Evolutionary conservation across 2,113 vertebrate genomes (phyloP).

Genomic region (Silurus glanis): DNA sequence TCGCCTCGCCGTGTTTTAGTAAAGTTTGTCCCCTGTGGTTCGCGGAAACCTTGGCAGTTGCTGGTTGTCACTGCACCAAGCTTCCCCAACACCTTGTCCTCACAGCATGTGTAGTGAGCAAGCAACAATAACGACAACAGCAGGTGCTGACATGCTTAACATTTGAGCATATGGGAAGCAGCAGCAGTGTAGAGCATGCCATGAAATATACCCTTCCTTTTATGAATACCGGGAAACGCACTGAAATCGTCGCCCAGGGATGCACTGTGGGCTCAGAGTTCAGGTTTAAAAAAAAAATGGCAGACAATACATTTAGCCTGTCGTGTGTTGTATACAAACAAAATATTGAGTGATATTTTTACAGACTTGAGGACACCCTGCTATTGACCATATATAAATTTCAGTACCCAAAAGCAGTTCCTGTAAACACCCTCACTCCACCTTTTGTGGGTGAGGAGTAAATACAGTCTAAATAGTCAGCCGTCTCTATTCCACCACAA

Average conservation of each 20-base stretch:
- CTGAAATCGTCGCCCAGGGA: not conserved
- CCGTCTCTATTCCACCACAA: not conserved
- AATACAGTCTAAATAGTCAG: not conserved
- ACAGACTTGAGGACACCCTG: not conserved
- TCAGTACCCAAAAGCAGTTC: not conserved
- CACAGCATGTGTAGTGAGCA: not conserved
- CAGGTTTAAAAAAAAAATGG: no score
- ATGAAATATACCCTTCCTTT: not conserved
- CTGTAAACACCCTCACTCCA: not conserved
- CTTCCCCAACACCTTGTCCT: not conserved
- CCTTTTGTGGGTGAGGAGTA: not conserved
- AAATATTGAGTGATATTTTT: not conserved
- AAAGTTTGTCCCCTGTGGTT: not conserved
- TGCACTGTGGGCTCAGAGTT: not conserved
- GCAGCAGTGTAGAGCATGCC: not conserved
- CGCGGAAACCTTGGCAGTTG: not conserved
- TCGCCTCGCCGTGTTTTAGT: not conserved
- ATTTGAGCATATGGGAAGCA: slow-evolving; percentile 1
- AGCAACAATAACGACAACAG: slow-evolving; percentile 4
- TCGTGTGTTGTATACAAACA: no score
- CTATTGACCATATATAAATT: not conserved
- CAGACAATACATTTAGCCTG: no score
- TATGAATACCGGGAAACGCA: not conserved
- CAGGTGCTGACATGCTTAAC: not conserved
- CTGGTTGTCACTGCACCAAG: not conserved